Evolutionary conservation across 2,888 invertebrate species (phyloP).

Genomic region (Vanessa cardui): DNA sequence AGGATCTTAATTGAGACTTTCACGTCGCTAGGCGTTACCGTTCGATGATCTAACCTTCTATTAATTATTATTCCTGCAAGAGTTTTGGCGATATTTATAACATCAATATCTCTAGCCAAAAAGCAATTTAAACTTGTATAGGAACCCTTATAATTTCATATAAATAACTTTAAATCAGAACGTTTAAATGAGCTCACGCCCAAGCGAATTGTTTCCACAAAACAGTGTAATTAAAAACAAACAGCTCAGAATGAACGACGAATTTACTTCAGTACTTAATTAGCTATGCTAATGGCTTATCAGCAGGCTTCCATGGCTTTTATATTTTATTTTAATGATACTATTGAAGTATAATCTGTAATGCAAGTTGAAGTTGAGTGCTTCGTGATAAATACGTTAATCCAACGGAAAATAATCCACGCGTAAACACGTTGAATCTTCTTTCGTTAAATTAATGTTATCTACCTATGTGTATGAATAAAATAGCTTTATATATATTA

Average conservation of each 20-base stretch:
- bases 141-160: constrained; percentile 16
- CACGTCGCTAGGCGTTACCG: no score
- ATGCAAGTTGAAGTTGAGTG: no score
- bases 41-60: no score
- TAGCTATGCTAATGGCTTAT: constrained; percentile 42
- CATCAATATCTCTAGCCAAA: constrained; percentile 1
- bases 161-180: constrained; percentile 33
- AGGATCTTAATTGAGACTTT: no score
- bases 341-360: not conserved
- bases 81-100: not conserved
- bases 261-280: constrained; percentile 45
- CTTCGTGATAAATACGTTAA: no score
- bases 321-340: constrained; percentile 2
- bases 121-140: constrained; percentile 18
- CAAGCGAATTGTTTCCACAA: constrained; percentile 36
- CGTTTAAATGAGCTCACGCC: constrained; percentile 36
- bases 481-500: no score
- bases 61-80: no score
- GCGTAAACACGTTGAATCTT: no score
- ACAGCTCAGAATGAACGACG: constrained; percentile 50
- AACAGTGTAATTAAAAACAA: constrained; percentile 58
- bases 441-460: no score
- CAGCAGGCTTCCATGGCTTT: constrained; percentile 11
- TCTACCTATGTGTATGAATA: no score
- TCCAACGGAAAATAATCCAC: no score